Conservation (phyloP, 2,113 vertebrate species). For the Syrmaticus mikado region DNA sequence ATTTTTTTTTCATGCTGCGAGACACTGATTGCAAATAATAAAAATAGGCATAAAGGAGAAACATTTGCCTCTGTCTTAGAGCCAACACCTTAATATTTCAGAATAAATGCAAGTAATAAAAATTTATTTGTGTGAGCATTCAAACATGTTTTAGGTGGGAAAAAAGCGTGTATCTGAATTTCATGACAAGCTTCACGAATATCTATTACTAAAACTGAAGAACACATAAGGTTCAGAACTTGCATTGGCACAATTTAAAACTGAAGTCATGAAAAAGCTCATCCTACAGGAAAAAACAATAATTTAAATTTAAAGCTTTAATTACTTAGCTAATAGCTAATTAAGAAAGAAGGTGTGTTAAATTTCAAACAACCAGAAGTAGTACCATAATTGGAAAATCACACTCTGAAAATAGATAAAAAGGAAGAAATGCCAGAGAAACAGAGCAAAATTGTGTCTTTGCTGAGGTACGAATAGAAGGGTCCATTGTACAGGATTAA, state of each 20-base stretch:
- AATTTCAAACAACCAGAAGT: constrained; percentile 67
- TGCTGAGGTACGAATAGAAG: constrained; percentile 75
- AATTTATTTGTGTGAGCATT: constrained; percentile 69
- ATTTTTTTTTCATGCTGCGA: background rate
- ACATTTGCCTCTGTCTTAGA: background rate
- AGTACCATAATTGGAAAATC: constrained; percentile 71
- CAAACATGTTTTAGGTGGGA: constrained; percentile 32
- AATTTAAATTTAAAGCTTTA: constrained; percentile 73
- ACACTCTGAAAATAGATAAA: constrained; percentile 45
- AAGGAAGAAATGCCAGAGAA: constrained; percentile 28
- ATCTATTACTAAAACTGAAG: constrained; percentile 1
- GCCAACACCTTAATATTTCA: constrained; percentile 50
- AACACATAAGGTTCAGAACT: background rate
- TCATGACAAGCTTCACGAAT: constrained; percentile 40
- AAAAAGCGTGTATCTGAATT: constrained; percentile 17
- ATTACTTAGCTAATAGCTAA: too few relatives aligned
- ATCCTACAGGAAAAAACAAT: constrained; percentile 8
- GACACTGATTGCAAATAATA: background rate
- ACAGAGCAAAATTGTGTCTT: constrained; percentile 36
- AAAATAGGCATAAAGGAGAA: background rate
- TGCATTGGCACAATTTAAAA: constrained; percentile 66
- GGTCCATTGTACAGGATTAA: constrained; percentile 72
- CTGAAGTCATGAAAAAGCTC: background rate
- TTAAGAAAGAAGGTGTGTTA: constrained; percentile 47
- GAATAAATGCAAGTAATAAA: constrained; percentile 37